Conservation (phyloP, 2,888 invertebrate genomes). For the Cistogaster globosa region DNA sequence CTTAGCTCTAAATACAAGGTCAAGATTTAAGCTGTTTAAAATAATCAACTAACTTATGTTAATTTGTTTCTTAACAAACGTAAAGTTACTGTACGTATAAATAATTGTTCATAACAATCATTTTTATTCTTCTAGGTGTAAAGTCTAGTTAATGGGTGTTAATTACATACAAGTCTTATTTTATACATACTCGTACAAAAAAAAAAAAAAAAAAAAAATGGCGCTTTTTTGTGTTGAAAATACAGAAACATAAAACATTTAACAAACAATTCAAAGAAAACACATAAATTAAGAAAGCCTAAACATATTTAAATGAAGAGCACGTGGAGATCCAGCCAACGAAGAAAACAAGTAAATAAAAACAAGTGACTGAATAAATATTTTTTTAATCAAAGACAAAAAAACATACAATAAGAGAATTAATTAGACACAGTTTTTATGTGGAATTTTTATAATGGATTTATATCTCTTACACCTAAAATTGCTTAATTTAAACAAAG, state of each 20-base stretch:
- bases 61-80: neutral
- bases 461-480: too few species aligned
- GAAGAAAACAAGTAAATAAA: neutral
- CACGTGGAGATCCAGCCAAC: slow-evolving; percentile 51
- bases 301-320: slow-evolving; percentile 44
- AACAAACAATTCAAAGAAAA: neutral
- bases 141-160: slow-evolving; percentile 65
- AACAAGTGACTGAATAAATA: neutral
- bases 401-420: neutral
- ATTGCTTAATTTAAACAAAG: neutral
- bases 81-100: neutral
- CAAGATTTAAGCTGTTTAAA: slow-evolving; percentile 38
- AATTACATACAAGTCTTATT: slow-evolving; percentile 55
- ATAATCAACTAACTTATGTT: slow-evolving; percentile 12
- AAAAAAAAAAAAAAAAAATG: slow-evolving; percentile 44
- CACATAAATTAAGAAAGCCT: slow-evolving; percentile 52
- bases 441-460: neutral
- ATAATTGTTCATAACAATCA: slow-evolving; percentile 31
- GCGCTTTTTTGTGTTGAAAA: slow-evolving; percentile 42
- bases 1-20: slow-evolving; percentile 55
- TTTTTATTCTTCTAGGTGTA: slow-evolving; percentile 47
- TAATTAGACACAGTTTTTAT: neutral
- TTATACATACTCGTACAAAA: slow-evolving; percentile 1
- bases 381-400: neutral
- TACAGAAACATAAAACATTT: neutral